Percentiles rank a stretch among this genome's conserved stretches.
phyloP scores from a whole-genome alignment of 2,888 invertebrate species.

The Strigamia maritima region DNA sequence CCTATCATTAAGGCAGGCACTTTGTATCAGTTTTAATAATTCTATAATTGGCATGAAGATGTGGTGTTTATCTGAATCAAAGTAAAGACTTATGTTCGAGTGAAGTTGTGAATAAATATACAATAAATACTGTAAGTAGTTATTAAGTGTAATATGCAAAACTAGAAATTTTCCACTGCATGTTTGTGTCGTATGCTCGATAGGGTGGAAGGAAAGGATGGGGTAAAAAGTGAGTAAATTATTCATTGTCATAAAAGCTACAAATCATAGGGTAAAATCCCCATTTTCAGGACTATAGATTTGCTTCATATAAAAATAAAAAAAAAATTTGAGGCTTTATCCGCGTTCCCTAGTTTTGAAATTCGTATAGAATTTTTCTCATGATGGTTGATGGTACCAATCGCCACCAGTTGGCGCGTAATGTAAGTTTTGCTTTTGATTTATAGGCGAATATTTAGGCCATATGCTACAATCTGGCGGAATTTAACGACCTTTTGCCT shows the following conservation, averaged over 20 bases:
- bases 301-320: neutral
- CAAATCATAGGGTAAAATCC: neutral
- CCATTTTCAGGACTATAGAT: neutral
- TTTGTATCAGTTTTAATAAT: constrained; percentile 15
- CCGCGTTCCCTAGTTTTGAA: neutral
- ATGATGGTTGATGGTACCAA: constrained; percentile 4
- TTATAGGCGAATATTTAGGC: constrained; percentile 36
- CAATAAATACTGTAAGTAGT: constrained; percentile 4
- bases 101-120: constrained; percentile 5
- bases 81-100: neutral
- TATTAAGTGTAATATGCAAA: constrained; percentile 10
- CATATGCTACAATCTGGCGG: constrained; percentile 31
- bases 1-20: constrained; percentile 10
- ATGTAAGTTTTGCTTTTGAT: constrained; percentile 29
- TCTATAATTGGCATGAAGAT: constrained; percentile 10
- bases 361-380: neutral
- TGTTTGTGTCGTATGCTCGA: neutral
- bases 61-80: constrained; percentile 1
- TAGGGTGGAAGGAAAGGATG: neutral
- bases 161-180: neutral
- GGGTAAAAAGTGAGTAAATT: neutral
- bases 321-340: neutral
- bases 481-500: constrained; percentile 2
- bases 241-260: constrained; percentile 9
- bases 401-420: constrained; percentile 10